phyloP scores from a whole-genome alignment of 1,140 invertebrate species.

The Scaptomyza hsui region DNA sequence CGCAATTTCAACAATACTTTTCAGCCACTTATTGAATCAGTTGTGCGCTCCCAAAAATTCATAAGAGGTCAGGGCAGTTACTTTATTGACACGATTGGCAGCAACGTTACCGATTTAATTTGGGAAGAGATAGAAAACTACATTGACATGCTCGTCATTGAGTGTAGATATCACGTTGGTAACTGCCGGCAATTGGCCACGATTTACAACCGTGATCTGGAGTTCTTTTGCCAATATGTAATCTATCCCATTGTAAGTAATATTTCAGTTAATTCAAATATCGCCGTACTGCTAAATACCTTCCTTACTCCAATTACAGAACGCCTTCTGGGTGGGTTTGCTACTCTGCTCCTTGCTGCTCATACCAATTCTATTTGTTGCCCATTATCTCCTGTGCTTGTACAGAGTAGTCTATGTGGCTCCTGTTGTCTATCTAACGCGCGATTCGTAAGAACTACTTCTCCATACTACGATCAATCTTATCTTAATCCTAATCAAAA shows the following conservation, averaged over 20 bases:
- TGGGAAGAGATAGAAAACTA: background rate
- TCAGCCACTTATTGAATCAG: background rate
- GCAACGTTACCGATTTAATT: background rate
- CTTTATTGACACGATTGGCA: background rate
- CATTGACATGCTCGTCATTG: background rate
- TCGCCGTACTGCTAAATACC: no score
- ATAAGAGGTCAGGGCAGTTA: background rate
- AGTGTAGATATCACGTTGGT: background rate
- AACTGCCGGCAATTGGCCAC: background rate
- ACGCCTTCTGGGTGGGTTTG: slow-evolving; percentile 1
- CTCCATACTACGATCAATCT: background rate
- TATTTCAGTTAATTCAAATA: no score
- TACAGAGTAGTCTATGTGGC: background rate
- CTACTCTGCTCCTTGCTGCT: background rate
- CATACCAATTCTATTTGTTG: background rate
- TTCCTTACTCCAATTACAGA: background rate
- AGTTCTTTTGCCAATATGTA: background rate
- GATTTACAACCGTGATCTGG: background rate
- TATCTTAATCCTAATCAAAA: background rate
- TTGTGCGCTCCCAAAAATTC: background rate
- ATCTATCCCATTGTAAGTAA: slow-evolving; percentile 11
- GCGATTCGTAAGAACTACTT: background rate
- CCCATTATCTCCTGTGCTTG: background rate
- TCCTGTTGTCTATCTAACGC: background rate
- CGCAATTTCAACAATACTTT: background rate